Conservation (phyloP, 2,797 vertebrate species). For the Channallabes apus region DNA sequence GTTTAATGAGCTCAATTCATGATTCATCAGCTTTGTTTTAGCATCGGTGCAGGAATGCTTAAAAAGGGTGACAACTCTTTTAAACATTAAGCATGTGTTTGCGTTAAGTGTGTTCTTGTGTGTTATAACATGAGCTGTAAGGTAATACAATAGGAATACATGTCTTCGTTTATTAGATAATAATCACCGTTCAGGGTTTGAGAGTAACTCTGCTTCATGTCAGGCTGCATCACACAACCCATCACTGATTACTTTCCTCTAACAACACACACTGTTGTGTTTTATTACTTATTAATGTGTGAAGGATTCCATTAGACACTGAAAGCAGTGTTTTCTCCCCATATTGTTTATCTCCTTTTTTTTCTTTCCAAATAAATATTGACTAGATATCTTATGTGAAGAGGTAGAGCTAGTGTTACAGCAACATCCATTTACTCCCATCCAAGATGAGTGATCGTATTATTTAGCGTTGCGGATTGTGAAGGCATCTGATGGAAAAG, state of each 20-base stretch:
- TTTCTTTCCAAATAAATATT: not conserved
- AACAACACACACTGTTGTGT: not conserved
- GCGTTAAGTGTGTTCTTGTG: not conserved
- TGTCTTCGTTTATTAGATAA: not conserved
- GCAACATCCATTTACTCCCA: not conserved
- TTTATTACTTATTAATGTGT: not conserved
- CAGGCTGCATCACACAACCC: not conserved
- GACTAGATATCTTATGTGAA: not conserved
- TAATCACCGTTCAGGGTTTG: not conserved
- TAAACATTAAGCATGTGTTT: not conserved
- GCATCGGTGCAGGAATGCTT: not conserved
- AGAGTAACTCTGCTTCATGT: not conserved
- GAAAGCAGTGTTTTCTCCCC: not conserved
- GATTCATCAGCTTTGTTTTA: slow-evolving; percentile 11
- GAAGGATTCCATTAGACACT: not conserved
- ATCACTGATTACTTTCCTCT: not conserved
- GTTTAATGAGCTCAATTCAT: slow-evolving; percentile 24
- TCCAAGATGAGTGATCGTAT: slow-evolving; percentile 17
- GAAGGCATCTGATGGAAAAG: not conserved
- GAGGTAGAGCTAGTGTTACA: not conserved
- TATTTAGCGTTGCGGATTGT: slow-evolving; percentile 19
- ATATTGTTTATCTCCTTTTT: not conserved
- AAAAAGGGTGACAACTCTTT: not conserved
- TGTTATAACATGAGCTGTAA: not conserved
- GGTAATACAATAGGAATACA: not conserved